A percentile compares a stretch with the other conserved stretches of the same genome.
Conservation (phyloP, 2,888 invertebrate genomes). For the Myopa testacea region DNA sequence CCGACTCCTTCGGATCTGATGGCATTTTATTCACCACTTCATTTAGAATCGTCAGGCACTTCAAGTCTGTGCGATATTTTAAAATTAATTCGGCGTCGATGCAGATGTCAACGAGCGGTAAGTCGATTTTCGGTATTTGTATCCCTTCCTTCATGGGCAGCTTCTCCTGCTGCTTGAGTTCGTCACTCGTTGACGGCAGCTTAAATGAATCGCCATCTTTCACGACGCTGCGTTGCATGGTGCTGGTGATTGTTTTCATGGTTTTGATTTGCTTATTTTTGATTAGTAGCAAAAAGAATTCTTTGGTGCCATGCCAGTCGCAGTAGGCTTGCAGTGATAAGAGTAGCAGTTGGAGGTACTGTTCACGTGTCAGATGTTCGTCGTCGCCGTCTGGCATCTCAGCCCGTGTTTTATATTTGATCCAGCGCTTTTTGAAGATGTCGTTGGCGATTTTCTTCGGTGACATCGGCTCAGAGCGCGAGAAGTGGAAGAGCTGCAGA, state of each 20-base stretch:
- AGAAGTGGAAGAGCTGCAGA: constrained; percentile 57
- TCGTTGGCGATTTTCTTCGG: constrained; percentile 59
- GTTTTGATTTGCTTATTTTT: constrained; percentile 47
- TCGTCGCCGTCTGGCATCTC: constrained; percentile 45
- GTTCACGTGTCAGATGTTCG: constrained; percentile 55
- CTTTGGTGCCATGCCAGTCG: constrained; percentile 55
- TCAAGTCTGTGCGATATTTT: constrained; percentile 55
- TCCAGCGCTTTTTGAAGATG: constrained; percentile 60
- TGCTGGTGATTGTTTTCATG: constrained; percentile 49
- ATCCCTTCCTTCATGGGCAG: constrained; percentile 53
- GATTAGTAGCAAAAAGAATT: constrained; percentile 54
- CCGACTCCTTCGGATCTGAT: neutral
- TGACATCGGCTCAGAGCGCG: constrained; percentile 51
- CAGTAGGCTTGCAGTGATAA: constrained; percentile 59
- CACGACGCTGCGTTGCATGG: constrained; percentile 49
- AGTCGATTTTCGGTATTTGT: constrained; percentile 53
- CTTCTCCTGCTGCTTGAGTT: constrained; percentile 47
- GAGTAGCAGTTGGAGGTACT: constrained; percentile 59
- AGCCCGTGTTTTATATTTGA: constrained; percentile 54
- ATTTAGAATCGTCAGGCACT: constrained; percentile 50
- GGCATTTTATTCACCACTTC: constrained; percentile 1
- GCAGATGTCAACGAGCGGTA: constrained; percentile 55
- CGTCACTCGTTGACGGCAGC: constrained; percentile 51
- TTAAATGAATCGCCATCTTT: constrained; percentile 44
- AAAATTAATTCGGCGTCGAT: constrained; percentile 50